Percentiles rank a stretch among this genome's conserved stretches.
Evolutionary conservation across 2,888 invertebrate species (phyloP).

Genomic region (Hypomecis punctinalis): DNA sequence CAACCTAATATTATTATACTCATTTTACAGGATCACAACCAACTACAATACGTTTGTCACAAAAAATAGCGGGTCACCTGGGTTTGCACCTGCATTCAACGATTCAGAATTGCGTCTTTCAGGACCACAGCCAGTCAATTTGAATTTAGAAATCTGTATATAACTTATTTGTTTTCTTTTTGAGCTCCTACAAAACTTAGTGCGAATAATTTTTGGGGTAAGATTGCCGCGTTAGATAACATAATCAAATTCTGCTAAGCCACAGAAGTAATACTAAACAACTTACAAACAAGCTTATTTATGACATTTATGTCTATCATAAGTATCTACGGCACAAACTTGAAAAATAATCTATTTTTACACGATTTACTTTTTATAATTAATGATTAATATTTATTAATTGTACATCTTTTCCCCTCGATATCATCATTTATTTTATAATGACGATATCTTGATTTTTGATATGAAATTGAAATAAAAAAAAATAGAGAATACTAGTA

Average conservation of each 20-base stretch:
- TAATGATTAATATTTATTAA: slow-evolving; percentile 6
- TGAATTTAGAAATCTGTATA: too few species aligned
- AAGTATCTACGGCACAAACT: not conserved
- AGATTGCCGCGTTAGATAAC: too few species aligned
- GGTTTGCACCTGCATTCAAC: too few species aligned
- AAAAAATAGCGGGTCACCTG: too few species aligned
- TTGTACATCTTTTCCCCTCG: slow-evolving; percentile 37
- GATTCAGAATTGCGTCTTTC: too few species aligned
- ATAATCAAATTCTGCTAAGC: too few species aligned
- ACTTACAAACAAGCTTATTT: too few species aligned
- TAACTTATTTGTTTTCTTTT: too few species aligned
- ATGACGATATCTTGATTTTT: slow-evolving; percentile 25
- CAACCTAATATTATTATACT: slow-evolving; percentile 34
- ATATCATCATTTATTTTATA: slow-evolving; percentile 23
- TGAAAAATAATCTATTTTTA: slow-evolving; percentile 8
- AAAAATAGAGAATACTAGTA: not conserved
- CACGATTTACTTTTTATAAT: slow-evolving; percentile 13
- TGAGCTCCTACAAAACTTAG: too few species aligned
- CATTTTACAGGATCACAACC: slow-evolving; percentile 37
- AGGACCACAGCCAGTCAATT: too few species aligned
- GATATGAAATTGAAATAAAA: not conserved
- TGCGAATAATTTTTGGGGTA: too few species aligned
- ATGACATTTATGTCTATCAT: not conserved
- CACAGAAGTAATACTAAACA: too few species aligned
- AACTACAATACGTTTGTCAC: slow-evolving; percentile 12